phyloP scores from a whole-genome alignment of 2,797 vertebrate genomes.

The Coranthus polyacanthus region DNA sequence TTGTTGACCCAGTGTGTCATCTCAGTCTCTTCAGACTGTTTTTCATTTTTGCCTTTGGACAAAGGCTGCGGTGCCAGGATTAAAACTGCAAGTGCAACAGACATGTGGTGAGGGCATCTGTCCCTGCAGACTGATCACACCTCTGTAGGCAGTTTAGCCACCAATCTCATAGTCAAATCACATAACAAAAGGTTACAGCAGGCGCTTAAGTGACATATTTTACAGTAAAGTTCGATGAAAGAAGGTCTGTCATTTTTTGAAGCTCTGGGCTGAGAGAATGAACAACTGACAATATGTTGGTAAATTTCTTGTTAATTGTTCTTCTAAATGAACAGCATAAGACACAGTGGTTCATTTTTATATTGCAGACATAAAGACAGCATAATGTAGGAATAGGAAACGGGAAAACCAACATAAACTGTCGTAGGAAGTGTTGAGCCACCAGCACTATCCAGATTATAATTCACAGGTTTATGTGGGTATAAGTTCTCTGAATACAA shows the following conservation, averaged over 20 bases:
- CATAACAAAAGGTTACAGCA: conserved; percentile 3
- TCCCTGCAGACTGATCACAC: conserved; percentile 55
- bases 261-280: background rate
- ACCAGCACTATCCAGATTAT: no score
- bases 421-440: no score
- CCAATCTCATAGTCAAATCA: conserved; percentile 1
- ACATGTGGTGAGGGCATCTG: conserved; percentile 59
- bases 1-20: conserved; percentile 67
- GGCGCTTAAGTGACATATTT: background rate
- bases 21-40: conserved; percentile 41
- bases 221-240: background rate
- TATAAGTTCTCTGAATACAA: no score
- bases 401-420: background rate
- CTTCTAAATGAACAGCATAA: background rate
- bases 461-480: no score
- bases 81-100: conserved; percentile 47
- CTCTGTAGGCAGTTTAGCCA: conserved; percentile 19
- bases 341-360: background rate
- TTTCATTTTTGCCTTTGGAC: conserved; percentile 57
- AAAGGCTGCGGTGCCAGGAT: conserved; percentile 49
- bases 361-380: background rate
- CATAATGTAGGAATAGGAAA: background rate
- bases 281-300: background rate
- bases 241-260: background rate
- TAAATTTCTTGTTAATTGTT: background rate